Evolutionary conservation across 92 coral and sea anemone genomes (phyloP).

Genomic region (Siderastrea siderea): DNA sequence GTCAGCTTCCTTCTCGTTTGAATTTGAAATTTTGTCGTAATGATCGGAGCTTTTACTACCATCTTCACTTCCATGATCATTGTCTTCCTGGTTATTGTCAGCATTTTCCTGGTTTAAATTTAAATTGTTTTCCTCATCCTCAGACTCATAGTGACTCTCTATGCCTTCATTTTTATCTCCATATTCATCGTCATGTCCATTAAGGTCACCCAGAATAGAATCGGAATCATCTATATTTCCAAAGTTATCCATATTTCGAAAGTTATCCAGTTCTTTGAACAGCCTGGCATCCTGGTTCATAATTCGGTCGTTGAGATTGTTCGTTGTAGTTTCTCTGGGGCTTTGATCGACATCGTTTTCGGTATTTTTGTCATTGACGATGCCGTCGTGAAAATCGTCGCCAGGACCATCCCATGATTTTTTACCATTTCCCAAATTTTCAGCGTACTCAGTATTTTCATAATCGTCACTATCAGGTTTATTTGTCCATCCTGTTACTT

Average conservation of each 20-base stretch:
- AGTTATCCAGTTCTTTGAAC: conserved; percentile 27
- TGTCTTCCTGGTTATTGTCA: neutral
- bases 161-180: neutral
- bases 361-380: neutral
- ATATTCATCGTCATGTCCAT: neutral
- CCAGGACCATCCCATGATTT: conserved; percentile 7
- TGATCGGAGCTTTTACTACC: too few species aligned
- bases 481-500: conserved; percentile 19
- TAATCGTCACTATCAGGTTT: neutral
- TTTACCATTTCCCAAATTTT: neutral
- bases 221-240: conserved; percentile 18
- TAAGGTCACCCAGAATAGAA: neutral
- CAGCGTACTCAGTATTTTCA: neutral
- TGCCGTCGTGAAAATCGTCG: neutral
- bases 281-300: conserved; percentile 32
- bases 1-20: too few species aligned
- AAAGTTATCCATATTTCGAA: conserved; percentile 15
- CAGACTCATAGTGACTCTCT: conserved; percentile 3
- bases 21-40: too few species aligned
- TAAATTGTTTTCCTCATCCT: conserved; percentile 3
- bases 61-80: neutral
- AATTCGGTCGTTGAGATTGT: conserved; percentile 15
- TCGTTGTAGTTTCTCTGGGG: conserved; percentile 4
- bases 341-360: neutral
- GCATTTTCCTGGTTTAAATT: neutral